phyloP scores from a whole-genome alignment of 2,888 invertebrate species.

The Parochlus steinenii region DNA sequence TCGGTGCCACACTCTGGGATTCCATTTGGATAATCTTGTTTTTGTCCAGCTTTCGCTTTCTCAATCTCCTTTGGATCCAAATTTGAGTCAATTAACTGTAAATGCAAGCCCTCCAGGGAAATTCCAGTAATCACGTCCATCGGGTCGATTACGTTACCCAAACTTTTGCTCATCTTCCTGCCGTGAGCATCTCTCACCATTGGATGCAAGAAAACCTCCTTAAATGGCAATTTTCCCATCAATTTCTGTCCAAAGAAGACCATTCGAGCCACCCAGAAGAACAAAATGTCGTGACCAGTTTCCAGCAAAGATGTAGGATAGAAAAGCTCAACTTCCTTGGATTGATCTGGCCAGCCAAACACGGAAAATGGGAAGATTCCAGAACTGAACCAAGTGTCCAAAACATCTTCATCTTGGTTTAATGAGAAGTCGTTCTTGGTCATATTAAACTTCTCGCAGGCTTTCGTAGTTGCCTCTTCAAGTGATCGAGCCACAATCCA shows the following conservation, averaged over 20 bases:
- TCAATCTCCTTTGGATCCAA: slow-evolving; percentile 70
- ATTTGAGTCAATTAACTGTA: slow-evolving; percentile 58
- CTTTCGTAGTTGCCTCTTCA: slow-evolving; percentile 65
- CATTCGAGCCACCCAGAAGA: slow-evolving; percentile 99
- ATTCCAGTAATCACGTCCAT: slow-evolving; percentile 87
- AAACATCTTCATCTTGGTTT: slow-evolving; percentile 80
- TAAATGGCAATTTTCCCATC: slow-evolving; percentile 81
- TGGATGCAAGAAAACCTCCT: slow-evolving; percentile 86
- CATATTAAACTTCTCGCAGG: slow-evolving; percentile 47
- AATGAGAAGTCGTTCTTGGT: slow-evolving; percentile 38
- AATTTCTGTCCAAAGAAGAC: slow-evolving; percentile 90
- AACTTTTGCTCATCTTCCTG: slow-evolving; percentile 96
- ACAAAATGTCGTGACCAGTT: slow-evolving; percentile 94
- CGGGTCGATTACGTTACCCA: slow-evolving; percentile 96
- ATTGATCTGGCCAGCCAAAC: slow-evolving; percentile 91
- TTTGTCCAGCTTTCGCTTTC: slow-evolving; percentile 56
- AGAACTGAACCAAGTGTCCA: slow-evolving; percentile 99
- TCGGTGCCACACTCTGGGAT: slow-evolving; percentile 78
- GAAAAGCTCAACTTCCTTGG: slow-evolving; percentile 52
- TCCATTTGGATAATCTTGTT: slow-evolving; percentile 70
- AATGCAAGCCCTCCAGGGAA: slow-evolving; percentile 60
- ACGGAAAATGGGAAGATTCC: slow-evolving; percentile 91
- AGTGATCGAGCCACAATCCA: slow-evolving; percentile 67
- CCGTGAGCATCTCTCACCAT: slow-evolving; percentile 97
- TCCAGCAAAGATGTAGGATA: slow-evolving; percentile 88